Base-by-base conservation (phyloP, 2,113 vertebrate genomes). In the Calyptomena viridis region DNA sequence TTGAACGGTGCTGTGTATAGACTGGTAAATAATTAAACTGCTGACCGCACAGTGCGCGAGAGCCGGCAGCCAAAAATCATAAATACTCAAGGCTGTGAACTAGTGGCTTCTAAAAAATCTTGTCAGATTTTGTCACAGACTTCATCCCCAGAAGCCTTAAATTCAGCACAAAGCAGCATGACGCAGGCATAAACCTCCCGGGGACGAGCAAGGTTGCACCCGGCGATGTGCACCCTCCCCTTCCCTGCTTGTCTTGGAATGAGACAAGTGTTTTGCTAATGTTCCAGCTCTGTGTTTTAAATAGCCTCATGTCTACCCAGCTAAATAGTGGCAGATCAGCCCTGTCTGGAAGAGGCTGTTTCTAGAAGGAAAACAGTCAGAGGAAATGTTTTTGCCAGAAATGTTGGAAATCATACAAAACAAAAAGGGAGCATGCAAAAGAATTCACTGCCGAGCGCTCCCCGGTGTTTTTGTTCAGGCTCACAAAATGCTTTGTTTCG, bases 341-440 rank as follows among this genome's bases (percentile, higher is more conserved):
- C 72, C 84, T 87, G 91, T 94, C 95, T 97, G 80, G 62, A 92
- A 94, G 94, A 90, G 83, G 92, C 73, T 96, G 88, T 83, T 95
- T 95, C 82, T 92, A 93, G 90, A 89, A 93, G 88, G 93, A 89
- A 93, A 97, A 94, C 76, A 96, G 88, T 90, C 88, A 84, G 92
- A 95, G 93, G 95, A 96, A 96, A 96, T 96, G 90, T 96, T 95
- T 97, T 94, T 90, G 92, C 90, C 94, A 96, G 90, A 91, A 95
- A 93, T 4, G 23, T 22, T 95, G 95, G 92, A 95, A 96, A 95
- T 93, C 28, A 47, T 92, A 75, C 94, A 96, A 93, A 94, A 81
- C 73, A 78, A 89, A 96, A 95, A 90, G 80, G 93, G 72, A 92
- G 80, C 28, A 12, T 35, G 88, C 24, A 9, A 58, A 83, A 86